phyloP scores from a whole-genome alignment of 2,888 invertebrate genomes.

The Noctua pronuba region DNA sequence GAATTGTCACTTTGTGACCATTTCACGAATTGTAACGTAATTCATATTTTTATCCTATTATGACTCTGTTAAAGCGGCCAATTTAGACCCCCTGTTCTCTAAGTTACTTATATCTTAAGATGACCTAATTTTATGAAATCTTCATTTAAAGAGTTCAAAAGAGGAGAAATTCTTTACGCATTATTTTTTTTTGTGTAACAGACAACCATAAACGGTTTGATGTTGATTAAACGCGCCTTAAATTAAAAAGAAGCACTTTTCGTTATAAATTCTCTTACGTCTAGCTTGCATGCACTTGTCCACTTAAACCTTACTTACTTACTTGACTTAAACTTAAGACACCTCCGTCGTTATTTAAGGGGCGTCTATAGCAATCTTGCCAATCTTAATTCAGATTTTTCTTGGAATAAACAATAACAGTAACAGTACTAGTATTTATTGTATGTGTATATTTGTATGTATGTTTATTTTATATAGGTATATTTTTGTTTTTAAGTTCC shows the following conservation, averaged over 20 bases:
- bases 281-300: constrained; percentile 15
- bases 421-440: too few relatives aligned
- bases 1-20: too few relatives aligned
- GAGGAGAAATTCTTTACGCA: neutral
- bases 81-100: too few relatives aligned
- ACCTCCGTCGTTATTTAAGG: constrained; percentile 4
- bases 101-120: neutral
- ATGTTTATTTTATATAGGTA: too few relatives aligned
- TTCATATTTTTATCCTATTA: too few relatives aligned
- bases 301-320: constrained; percentile 23
- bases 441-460: too few relatives aligned
- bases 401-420: neutral
- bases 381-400: neutral
- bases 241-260: constrained; percentile 1
- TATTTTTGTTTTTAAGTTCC: too few relatives aligned
- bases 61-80: too few relatives aligned
- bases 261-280: constrained; percentile 13
- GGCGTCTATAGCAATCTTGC: neutral
- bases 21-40: too few relatives aligned
- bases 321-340: constrained; percentile 24
- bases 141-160: too few relatives aligned
- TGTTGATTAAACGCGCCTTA: neutral
- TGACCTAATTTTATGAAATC: neutral
- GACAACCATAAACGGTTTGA: neutral
- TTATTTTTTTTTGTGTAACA: neutral